phyloP scores from a whole-genome alignment of 2,113 vertebrate species.

The Cyphomyrus discorhynchus region DNA sequence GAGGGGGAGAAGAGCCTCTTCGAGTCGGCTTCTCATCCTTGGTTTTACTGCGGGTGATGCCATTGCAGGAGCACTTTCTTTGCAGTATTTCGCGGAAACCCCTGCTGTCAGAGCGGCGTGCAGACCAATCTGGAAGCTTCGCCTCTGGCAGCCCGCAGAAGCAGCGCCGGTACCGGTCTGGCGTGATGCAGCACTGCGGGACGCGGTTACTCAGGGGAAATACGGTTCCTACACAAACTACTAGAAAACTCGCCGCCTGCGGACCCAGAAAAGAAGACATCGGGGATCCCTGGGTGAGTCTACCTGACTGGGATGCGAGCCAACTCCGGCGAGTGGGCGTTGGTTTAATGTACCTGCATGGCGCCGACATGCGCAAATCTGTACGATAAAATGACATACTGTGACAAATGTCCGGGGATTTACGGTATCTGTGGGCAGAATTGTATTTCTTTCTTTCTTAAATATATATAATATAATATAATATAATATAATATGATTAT shows the following conservation, averaged over 20 bases:
- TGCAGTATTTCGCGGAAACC: neutral
- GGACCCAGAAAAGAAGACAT: neutral
- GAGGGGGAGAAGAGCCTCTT: neutral
- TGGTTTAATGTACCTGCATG: neutral
- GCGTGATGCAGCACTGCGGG: conserved; percentile 13
- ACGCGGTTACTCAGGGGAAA: neutral
- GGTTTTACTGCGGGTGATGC: neutral
- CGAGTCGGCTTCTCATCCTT: neutral
- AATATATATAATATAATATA: neutral
- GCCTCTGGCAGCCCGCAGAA: neutral
- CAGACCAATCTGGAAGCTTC: neutral
- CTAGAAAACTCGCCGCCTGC: neutral
- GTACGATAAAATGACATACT: neutral
- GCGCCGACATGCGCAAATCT: neutral
- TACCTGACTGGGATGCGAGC: neutral
- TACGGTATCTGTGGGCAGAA: neutral
- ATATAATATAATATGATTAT: neutral
- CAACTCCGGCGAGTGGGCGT: conserved; percentile 1
- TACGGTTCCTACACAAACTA: neutral
- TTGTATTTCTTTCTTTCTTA: neutral
- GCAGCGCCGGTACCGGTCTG: neutral
- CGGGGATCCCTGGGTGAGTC: neutral
- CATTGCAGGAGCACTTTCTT: neutral
- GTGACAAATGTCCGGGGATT: neutral
- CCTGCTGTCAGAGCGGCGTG: neutral